A percentile compares a stretch with the other conserved stretches of the same genome.
phyloP scores from a whole-genome alignment of 2,113 vertebrate genomes.

The Istiophorus platypterus region DNA sequence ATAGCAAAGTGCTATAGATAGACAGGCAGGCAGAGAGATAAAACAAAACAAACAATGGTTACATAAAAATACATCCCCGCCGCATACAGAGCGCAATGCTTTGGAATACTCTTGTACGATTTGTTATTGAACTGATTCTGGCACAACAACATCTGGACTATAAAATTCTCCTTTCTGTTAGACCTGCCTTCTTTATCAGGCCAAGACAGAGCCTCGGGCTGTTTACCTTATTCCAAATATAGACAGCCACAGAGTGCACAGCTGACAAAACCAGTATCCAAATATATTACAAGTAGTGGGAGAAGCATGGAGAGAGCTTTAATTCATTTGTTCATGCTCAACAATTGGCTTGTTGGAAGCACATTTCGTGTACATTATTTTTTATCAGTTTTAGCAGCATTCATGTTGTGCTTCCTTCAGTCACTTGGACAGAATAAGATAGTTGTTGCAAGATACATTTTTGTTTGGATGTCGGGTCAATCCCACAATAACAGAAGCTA shows the following conservation, averaged over 20 bases:
- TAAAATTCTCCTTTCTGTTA: conserved; percentile 44
- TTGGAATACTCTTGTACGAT: neutral
- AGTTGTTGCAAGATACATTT: neutral
- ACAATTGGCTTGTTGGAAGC: neutral
- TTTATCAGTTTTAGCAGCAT: neutral
- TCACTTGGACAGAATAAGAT: too few species aligned
- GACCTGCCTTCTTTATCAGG: conserved; percentile 68
- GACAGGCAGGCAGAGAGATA: conserved; percentile 1
- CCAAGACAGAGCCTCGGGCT: conserved; percentile 67
- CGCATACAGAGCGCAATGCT: neutral
- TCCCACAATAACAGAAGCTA: too few species aligned
- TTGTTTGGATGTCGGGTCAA: neutral
- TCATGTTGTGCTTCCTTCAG: neutral
- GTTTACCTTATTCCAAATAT: conserved; percentile 62
- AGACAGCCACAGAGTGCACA: conserved; percentile 40
- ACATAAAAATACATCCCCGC: neutral
- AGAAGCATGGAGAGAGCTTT: neutral
- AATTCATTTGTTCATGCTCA: neutral
- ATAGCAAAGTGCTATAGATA: conserved; percentile 91
- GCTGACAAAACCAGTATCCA: conserved; percentile 14
- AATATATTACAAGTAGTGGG: conserved; percentile 29
- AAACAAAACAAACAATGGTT: neutral
- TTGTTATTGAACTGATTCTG: conserved; percentile 21
- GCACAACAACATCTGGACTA: conserved; percentile 39
- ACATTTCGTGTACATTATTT: neutral